Evolutionary conservation across 2,113 vertebrate genomes (phyloP).

Genomic region (Apus apus): DNA sequence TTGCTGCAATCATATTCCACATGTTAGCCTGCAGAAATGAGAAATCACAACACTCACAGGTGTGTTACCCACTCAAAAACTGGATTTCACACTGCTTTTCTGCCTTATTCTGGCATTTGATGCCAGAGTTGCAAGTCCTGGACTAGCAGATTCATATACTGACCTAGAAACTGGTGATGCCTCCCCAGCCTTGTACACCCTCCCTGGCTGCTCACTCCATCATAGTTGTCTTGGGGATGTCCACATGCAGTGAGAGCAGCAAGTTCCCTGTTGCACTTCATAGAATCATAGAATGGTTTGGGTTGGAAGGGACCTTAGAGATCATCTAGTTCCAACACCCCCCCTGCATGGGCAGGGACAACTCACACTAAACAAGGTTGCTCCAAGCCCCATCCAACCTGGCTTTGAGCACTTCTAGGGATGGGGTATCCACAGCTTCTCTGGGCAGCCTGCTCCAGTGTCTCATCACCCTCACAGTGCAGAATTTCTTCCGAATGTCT

Average conservation of each 20-base stretch:
- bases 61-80: not conserved
- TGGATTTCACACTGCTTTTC: not conserved
- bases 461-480: too few species aligned
- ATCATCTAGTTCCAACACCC: too few species aligned
- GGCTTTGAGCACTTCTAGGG: too few species aligned
- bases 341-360: too few species aligned
- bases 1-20: not conserved
- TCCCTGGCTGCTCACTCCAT: not conserved
- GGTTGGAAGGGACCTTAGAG: too few species aligned
- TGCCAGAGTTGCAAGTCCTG: not conserved
- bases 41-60: not conserved
- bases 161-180: not conserved
- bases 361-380: too few species aligned
- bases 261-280: not conserved
- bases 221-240: not conserved
- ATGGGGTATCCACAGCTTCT: too few species aligned
- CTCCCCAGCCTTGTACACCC: rapidly evolving
- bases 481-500: too few species aligned
- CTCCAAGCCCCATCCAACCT: too few species aligned
- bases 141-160: not conserved
- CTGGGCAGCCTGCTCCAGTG: too few species aligned
- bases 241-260: not conserved
- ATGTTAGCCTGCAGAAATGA: not conserved
- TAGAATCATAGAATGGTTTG: too few species aligned
- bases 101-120: not conserved